Percentiles rank a stretch among this genome's conserved stretches.
phyloP scores from a whole-genome alignment of 2,888 invertebrate genomes.

The Galeopsomyia nigrocyanea region DNA sequence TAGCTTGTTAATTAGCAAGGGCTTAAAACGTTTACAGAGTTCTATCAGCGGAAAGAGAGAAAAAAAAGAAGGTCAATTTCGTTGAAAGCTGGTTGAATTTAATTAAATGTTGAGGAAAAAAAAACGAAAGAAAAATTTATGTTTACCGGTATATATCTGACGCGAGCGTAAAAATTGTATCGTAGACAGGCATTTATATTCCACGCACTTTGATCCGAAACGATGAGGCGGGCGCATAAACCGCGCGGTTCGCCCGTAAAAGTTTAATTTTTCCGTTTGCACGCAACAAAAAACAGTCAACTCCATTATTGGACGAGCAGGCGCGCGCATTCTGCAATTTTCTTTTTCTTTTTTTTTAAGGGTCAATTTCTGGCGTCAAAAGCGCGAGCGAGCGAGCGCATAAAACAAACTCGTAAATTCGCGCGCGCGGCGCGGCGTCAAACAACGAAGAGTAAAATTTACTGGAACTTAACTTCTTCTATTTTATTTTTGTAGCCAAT shows the following conservation, averaged over 20 bases:
- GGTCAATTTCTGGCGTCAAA: constrained; percentile 1
- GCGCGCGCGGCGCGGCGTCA: background rate
- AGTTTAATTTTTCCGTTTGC: constrained; percentile 27
- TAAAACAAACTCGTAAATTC: constrained; percentile 37
- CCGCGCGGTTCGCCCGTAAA: constrained; percentile 6
- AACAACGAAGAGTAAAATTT: constrained; percentile 12
- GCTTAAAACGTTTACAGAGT: too few species aligned
- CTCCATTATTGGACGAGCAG: constrained; percentile 28
- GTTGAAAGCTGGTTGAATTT: too few species aligned
- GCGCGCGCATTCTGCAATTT: background rate
- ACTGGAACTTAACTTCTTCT: constrained; percentile 5
- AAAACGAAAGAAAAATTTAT: too few species aligned
- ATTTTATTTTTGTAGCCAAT: constrained; percentile 4
- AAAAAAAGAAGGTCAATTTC: too few species aligned
- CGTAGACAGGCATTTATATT: too few species aligned
- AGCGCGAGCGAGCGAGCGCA: constrained; percentile 10
- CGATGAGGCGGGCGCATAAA: background rate
- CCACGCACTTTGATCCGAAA: background rate
- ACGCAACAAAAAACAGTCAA: constrained; percentile 23
- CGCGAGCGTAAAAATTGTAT: too few species aligned
- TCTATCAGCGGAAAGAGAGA: too few species aligned
- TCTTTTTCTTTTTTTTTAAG: background rate
- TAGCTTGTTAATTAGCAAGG: too few species aligned
- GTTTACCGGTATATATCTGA: too few species aligned
- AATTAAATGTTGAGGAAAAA: too few species aligned